phyloP scores from a whole-genome alignment of 1,140 invertebrate genomes.

The Neodiprion fabricii region DNA sequence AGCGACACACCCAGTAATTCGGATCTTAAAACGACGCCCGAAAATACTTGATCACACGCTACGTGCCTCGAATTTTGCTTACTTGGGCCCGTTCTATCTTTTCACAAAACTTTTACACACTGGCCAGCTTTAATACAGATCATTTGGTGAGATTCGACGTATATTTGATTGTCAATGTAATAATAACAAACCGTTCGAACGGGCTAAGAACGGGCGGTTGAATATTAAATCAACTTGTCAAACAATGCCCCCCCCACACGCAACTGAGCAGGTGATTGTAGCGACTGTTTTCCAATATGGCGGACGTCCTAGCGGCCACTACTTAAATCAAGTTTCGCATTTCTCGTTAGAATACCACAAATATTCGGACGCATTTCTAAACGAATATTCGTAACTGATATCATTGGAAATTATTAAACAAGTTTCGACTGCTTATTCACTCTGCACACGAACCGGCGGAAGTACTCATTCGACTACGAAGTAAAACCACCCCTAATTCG shows the following conservation, averaged over 20 bases:
- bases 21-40: background rate
- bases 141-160: no score
- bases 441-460: background rate
- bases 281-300: constrained; percentile 31
- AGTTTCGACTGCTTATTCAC: background rate
- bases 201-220: no score
- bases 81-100: no score
- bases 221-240: constrained; percentile 14
- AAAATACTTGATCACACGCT: background rate
- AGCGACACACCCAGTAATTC: constrained; percentile 4
- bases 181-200: no score
- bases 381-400: no score
- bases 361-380: constrained; percentile 3
- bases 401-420: no score
- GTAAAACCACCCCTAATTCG: background rate
- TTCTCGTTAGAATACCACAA: background rate
- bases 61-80: no score
- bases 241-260: constrained; percentile 5
- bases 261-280: constrained; percentile 31
- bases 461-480: background rate
- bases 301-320: constrained; percentile 30
- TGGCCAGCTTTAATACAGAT: no score
- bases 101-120: no score
- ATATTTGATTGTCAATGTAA: no score
- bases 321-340: constrained; percentile 6